phyloP scores from a whole-genome alignment of 2,113 vertebrate genomes.

The Narcine bancroftii region DNA sequence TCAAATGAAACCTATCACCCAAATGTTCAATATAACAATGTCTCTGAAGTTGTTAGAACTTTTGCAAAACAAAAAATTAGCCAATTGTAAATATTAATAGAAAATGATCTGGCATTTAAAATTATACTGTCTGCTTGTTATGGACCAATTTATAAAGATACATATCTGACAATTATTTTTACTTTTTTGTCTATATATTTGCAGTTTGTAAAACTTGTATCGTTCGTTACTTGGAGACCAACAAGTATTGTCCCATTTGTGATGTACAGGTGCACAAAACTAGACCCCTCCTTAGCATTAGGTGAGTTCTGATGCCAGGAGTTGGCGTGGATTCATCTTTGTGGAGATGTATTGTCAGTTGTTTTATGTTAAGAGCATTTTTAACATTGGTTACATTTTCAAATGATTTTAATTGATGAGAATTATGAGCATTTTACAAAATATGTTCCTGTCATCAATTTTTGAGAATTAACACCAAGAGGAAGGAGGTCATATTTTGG shows the following conservation, averaged over 20 bases:
- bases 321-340: not conserved
- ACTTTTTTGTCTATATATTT: constrained; percentile 30
- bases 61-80: not conserved
- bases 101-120: not conserved
- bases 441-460: not conserved
- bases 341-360: not conserved
- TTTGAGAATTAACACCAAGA: not conserved
- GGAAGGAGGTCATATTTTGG: not conserved
- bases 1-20: not conserved
- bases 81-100: not conserved
- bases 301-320: constrained; percentile 52
- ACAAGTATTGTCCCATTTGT: constrained; percentile 90
- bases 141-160: not conserved
- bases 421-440: not conserved
- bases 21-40: not conserved
- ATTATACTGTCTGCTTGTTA: not conserved
- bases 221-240: constrained; percentile 85
- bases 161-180: not conserved
- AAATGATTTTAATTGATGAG: not conserved
- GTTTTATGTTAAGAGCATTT: not conserved
- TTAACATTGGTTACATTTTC: not conserved
- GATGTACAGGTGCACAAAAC: constrained; percentile 87
- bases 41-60: not conserved
- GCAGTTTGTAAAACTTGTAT: constrained; percentile 89
- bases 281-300: constrained; percentile 82